phyloP scores from a whole-genome alignment of 2,113 vertebrate species.

The Penelope pileata region DNA sequence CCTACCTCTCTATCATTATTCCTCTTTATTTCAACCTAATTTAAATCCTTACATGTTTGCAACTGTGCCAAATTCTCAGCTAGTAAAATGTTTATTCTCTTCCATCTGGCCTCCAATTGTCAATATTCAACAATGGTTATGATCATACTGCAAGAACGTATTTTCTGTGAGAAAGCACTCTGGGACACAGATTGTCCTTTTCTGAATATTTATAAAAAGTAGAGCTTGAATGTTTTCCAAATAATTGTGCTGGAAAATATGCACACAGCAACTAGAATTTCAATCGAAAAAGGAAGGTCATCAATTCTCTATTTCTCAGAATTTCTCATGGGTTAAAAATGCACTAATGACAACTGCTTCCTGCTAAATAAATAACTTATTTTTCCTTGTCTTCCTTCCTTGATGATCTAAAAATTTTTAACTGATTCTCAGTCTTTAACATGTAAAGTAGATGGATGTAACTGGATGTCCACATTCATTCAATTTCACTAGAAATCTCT shows the following conservation, averaged over 20 bases:
- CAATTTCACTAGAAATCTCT: neutral
- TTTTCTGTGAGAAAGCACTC: neutral
- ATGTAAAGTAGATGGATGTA: neutral
- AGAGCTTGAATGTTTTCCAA: neutral
- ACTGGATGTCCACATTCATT: neutral
- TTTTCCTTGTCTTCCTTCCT: neutral
- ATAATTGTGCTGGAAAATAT: neutral
- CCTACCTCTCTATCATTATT: neutral
- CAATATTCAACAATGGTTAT: neutral
- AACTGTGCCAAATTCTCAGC: neutral
- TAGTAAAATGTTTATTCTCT: neutral
- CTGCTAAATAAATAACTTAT: neutral
- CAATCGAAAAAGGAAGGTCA: neutral
- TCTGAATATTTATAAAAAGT: neutral
- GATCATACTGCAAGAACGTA: neutral
- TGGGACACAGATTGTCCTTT: neutral
- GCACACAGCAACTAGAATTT: neutral
- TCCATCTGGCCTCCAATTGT: neutral
- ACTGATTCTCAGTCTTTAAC: neutral
- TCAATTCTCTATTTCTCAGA: neutral
- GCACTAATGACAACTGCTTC: neutral
- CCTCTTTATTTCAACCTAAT: neutral
- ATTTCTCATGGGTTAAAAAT: neutral
- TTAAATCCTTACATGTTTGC: neutral
- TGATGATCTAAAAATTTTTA: neutral